phyloP scores from a whole-genome alignment of 2,113 vertebrate species.

The Macroglossus sobrinus region DNA sequence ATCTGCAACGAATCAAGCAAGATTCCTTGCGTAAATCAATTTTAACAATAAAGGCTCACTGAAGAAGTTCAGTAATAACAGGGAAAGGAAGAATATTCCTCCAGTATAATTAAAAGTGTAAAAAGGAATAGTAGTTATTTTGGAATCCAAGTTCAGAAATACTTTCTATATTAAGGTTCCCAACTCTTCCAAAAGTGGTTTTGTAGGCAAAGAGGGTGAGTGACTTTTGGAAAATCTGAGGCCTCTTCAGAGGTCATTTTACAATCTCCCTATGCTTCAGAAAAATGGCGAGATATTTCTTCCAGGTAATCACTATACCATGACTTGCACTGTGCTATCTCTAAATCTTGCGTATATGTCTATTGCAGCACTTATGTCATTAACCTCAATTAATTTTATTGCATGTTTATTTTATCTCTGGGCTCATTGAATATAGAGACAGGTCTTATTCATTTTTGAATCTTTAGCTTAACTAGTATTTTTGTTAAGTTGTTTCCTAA shows the following conservation, averaged over 20 bases:
- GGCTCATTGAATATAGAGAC: neutral
- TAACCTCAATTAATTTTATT: neutral
- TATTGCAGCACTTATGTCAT: neutral
- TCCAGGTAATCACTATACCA: neutral
- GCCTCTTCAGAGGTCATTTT: neutral
- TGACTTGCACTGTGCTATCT: neutral
- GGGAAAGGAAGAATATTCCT: neutral
- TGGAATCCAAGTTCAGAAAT: constrained; percentile 10
- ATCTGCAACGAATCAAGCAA: neutral
- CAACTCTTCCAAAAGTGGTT: neutral
- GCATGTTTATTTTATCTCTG: neutral
- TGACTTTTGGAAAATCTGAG: neutral
- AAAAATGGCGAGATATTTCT: neutral
- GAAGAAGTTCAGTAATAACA: neutral
- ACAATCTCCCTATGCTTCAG: neutral
- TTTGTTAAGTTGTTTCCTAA: neutral
- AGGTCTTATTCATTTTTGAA: neutral
- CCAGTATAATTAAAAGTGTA: neutral
- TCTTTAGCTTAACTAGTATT: neutral
- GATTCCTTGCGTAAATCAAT: neutral
- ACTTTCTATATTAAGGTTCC: neutral
- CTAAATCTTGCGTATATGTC: neutral
- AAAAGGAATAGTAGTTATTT: neutral
- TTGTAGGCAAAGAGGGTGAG: neutral
- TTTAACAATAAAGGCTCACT: neutral